Evolutionary conservation across 2,888 invertebrate genomes (phyloP).

Genomic region (Macrophya alboannulata): DNA sequence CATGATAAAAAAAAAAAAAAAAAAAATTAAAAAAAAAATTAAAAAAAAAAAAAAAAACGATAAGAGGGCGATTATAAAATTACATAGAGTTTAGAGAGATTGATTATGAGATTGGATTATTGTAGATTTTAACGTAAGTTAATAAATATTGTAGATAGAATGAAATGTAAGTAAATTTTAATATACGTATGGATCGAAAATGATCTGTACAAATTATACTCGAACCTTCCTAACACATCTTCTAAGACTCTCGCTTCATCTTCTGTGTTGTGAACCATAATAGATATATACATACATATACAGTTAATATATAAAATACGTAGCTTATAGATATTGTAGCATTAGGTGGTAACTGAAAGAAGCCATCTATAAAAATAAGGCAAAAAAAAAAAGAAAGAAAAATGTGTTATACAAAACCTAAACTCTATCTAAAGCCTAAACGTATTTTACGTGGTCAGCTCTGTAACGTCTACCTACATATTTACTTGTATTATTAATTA

Average conservation of each 20-base stretch:
- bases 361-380: conserved; percentile 27
- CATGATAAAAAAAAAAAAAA: conserved; percentile 26
- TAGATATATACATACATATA: no score
- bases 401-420: conserved; percentile 41
- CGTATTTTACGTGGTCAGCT: conserved; percentile 53
- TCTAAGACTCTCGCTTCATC: conserved; percentile 47
- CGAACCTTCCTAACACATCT: conserved; percentile 41
- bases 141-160: conserved; percentile 46
- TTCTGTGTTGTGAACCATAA: conserved; percentile 45
- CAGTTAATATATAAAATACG: not conserved
- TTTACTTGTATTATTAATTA: conserved; percentile 18
- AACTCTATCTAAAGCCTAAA: conserved; percentile 35
- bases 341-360: conserved; percentile 42
- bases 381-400: not conserved
- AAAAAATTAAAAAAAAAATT: no score
- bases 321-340: conserved; percentile 56
- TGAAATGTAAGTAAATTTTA: conserved; percentile 14
- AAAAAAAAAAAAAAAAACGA: not conserved
- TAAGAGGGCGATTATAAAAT: not conserved
- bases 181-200: conserved; percentile 10
- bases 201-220: conserved; percentile 10
- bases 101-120: conserved; percentile 38
- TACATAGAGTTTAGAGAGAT: not conserved
- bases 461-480: not conserved
- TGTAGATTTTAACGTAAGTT: conserved; percentile 13